phyloP scores from a whole-genome alignment of 2,797 vertebrate species.

The Cryptoprocta ferox region DNA sequence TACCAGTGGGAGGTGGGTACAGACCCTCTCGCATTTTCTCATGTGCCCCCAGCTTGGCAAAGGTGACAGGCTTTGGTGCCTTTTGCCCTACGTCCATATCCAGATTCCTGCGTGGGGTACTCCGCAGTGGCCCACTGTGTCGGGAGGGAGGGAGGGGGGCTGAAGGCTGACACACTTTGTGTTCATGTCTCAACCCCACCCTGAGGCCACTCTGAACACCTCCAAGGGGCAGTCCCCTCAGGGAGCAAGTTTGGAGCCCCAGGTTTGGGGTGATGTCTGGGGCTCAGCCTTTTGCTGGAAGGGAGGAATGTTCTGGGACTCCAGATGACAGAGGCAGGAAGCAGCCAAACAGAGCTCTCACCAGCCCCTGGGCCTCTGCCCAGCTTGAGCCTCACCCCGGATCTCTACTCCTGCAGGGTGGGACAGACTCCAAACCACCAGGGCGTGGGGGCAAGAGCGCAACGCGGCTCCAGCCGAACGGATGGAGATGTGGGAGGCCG shows the following conservation, averaged over 20 bases:
- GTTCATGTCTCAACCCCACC: not conserved
- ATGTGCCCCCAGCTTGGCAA: not conserved
- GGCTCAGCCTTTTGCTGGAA: not conserved
- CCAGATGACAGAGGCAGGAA: not conserved
- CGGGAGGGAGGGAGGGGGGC: not conserved
- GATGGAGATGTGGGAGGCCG: not conserved
- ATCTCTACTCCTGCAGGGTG: not conserved
- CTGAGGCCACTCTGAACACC: not conserved
- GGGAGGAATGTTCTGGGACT: not conserved
- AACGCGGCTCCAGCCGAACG: not conserved
- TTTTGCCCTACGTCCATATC: not conserved
- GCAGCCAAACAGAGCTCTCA: not conserved
- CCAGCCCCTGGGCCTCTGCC: not conserved
- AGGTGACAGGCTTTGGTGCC: not conserved
- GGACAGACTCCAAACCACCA: not conserved
- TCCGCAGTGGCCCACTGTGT: not conserved
- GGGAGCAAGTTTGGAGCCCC: not conserved
- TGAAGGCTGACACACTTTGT: not conserved
- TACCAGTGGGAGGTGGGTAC: not conserved
- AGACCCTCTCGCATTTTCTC: not conserved
- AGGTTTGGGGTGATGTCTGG: not conserved
- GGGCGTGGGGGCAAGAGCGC: accelerated
- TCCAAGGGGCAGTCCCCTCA: not conserved
- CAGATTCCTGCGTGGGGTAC: not conserved
- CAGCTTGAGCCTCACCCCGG: not conserved